Percentiles rank a stretch among this genome's conserved stretches.
phyloP scores from a whole-genome alignment of 2,888 invertebrate species.

The Unio pictorum region DNA sequence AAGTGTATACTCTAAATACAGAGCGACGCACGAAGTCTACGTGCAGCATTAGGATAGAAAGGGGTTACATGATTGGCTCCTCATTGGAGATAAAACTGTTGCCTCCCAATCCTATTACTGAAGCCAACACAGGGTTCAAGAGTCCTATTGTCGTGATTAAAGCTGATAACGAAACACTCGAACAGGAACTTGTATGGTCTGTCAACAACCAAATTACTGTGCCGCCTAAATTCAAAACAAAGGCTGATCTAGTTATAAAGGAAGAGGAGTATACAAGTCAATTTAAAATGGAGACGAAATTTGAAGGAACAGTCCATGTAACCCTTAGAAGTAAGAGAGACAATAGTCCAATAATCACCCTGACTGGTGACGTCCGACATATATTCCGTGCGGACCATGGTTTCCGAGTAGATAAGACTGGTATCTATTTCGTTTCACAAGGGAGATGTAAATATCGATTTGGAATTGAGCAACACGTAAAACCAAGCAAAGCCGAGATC shows the following conservation, averaged over 20 bases:
- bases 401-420: slow-evolving; percentile 54
- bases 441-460: slow-evolving; percentile 71
- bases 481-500: slow-evolving; percentile 57
- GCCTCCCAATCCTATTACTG: slow-evolving; percentile 70
- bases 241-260: slow-evolving; percentile 67
- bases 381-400: slow-evolving; percentile 61
- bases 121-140: slow-evolving; percentile 71
- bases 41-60: slow-evolving; percentile 63
- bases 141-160: slow-evolving; percentile 65
- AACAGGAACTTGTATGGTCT: slow-evolving; percentile 71
- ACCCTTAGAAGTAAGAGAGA: slow-evolving; percentile 67
- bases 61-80: slow-evolving; percentile 57
- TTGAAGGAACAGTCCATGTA: slow-evolving; percentile 68
- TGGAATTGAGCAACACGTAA: slow-evolving; percentile 70
- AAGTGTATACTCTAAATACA: slow-evolving; percentile 70
- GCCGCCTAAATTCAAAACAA: slow-evolving; percentile 65
- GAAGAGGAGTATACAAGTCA: slow-evolving; percentile 68
- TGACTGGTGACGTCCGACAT: slow-evolving; percentile 64
- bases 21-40: slow-evolving; percentile 68
- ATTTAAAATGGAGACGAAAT: slow-evolving; percentile 65
- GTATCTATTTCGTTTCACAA: slow-evolving; percentile 55
- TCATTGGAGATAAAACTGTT: slow-evolving; percentile 64
- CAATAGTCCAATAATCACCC: slow-evolving; percentile 64
- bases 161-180: slow-evolving; percentile 62
- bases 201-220: slow-evolving; percentile 70